phyloP scores from a whole-genome alignment of 1,140 invertebrate species.

The Listronotus oregonensis region DNA sequence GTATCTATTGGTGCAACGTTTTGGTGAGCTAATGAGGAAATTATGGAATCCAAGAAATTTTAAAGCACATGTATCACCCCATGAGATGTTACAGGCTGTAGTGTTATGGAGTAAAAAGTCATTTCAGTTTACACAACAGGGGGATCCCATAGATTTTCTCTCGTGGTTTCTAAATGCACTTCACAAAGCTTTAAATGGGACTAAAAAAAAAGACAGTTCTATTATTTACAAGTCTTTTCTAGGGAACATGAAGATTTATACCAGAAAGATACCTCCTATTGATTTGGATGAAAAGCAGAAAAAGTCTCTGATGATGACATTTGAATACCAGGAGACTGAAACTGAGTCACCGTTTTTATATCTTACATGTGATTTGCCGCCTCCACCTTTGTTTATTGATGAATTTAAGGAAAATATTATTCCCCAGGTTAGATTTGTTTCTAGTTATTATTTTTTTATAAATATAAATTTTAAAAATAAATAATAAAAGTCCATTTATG shows the following conservation, averaged over 20 bases:
- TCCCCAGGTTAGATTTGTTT: constrained; percentile 79
- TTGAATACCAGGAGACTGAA: constrained; percentile 86
- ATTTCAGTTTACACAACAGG: constrained; percentile 98
- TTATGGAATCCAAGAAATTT: constrained; percentile 99
- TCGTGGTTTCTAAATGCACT: constrained; percentile 96
- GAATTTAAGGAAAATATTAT: constrained; percentile 98
- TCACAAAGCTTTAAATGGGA: constrained; percentile 88
- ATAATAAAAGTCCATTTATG: no score
- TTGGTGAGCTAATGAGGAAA: constrained; percentile 96
- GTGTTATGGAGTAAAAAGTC: constrained; percentile 97
- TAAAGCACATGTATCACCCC: constrained; percentile 98
- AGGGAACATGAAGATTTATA: constrained; percentile 94
- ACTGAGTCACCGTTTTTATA: constrained; percentile 94
- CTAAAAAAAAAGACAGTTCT: constrained; percentile 80
- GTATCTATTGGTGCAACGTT: constrained; percentile 92
- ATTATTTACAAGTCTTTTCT: constrained; percentile 96
- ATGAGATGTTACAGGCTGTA: constrained; percentile 99
- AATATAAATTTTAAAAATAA: no score
- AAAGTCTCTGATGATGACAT: constrained; percentile 74
- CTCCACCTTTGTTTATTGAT: constrained; percentile 95
- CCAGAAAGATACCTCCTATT: constrained; percentile 90
- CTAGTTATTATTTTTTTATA: no score
- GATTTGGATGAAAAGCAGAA: constrained; percentile 90
- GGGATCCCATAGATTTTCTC: constrained; percentile 96
- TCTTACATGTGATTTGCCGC: constrained; percentile 94